Percentiles rank a stretch among this genome's conserved stretches.
Evolutionary conservation across 1,140 invertebrate genomes (phyloP).

Genomic region (Heliconius nattereri): DNA sequence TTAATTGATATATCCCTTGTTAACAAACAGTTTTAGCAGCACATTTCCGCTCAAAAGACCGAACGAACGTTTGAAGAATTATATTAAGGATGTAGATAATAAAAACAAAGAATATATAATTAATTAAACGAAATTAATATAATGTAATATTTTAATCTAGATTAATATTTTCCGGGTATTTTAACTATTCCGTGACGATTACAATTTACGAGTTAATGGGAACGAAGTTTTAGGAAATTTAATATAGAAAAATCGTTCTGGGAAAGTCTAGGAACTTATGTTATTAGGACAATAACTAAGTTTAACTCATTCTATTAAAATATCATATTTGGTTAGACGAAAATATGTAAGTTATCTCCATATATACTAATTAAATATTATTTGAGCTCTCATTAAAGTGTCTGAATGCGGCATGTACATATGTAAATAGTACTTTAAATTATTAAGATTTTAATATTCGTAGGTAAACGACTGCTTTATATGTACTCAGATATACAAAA

Average conservation of each 20-base stretch:
- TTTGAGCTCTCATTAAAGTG: no score
- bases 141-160: not conserved
- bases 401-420: not conserved
- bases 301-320: not conserved
- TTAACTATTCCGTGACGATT: not conserved
- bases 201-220: not conserved
- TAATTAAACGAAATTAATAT: not conserved
- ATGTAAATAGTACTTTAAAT: not conserved
- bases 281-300: not conserved
- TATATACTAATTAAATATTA: no score
- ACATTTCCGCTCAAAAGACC: no score
- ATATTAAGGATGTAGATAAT: not conserved
- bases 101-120: not conserved
- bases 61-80: no score
- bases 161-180: not conserved
- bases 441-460: not conserved
- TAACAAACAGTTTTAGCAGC: no score
- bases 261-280: not conserved
- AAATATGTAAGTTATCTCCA: no score
- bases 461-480: not conserved
- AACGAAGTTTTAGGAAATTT: not conserved
- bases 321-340: no score
- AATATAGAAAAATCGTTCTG: constrained; percentile 10
- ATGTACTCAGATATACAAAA: not conserved
- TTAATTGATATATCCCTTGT: no score